These are phyloP conservation scores for Anaspis maculata DNA, from an alignment of 2,888 invertebrate genomes.

Conservation along the genomic window DNA sequence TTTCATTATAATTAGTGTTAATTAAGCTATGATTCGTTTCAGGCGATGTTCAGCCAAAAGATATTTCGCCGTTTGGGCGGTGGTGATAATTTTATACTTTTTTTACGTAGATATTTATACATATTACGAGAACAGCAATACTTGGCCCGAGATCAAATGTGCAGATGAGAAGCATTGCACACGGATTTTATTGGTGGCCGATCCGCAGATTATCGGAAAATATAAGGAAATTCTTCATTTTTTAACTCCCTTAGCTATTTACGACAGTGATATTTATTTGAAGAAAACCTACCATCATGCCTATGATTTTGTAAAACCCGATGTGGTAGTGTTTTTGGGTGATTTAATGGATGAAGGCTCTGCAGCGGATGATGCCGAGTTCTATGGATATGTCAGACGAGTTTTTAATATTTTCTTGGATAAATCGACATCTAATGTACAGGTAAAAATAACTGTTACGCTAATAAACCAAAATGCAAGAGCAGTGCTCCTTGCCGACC, in stretches of 20 bases:
- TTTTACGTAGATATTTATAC: slow-evolving; percentile 33
- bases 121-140: slow-evolving; percentile 30
- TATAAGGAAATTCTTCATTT: slow-evolving; percentile 57
- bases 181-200: slow-evolving; percentile 56
- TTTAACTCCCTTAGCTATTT: slow-evolving; percentile 64
- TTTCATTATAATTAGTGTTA: no score
- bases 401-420: slow-evolving; percentile 58
- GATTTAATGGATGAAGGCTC: slow-evolving; percentile 95
- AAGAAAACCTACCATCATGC: slow-evolving; percentile 69
- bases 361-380: slow-evolving; percentile 59
- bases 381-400: slow-evolving; percentile 64
- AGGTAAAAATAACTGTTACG: slow-evolving; percentile 28
- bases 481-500: no score
- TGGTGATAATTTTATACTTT: slow-evolving; percentile 11
- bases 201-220: slow-evolving; percentile 88
- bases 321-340: slow-evolving; percentile 83
- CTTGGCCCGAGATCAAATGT: slow-evolving; percentile 33
- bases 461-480: no score
- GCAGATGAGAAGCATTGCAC: slow-evolving; percentile 30
- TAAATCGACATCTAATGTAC: slow-evolving; percentile 29
- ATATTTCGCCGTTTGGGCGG: slow-evolving; percentile 9
- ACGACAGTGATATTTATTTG: slow-evolving; percentile 80
- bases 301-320: slow-evolving; percentile 62
- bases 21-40: no score
- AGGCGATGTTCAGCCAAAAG: slow-evolving; percentile 1